Percentiles rank a stretch among this genome's conserved stretches.
Evolutionary conservation across 2,797 vertebrate species (phyloP).

Genomic region (Leontopithecus rosalia): DNA sequence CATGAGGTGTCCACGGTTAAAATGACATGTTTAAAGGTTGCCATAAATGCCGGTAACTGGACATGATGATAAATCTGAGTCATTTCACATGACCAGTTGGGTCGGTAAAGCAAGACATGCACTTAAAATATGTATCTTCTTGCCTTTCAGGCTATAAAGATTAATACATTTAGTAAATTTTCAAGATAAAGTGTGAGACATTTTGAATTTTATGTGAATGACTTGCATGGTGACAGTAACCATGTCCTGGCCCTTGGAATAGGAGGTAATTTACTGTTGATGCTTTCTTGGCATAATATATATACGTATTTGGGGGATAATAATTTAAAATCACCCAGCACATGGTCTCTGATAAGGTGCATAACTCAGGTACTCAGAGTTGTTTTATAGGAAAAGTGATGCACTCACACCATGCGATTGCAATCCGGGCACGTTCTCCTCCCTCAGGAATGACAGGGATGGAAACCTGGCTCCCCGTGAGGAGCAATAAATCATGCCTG

Average conservation of each 20-base stretch:
- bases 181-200: constrained; percentile 49
- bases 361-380: not conserved
- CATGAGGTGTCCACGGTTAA: not conserved
- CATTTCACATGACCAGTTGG: not conserved
- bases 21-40: constrained; percentile 59
- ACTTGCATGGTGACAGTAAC: not conserved
- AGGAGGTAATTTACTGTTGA: not conserved
- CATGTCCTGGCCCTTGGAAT: not conserved
- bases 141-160: constrained; percentile 51
- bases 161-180: constrained; percentile 62
- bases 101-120: constrained; percentile 44
- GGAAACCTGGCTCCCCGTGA: not conserved
- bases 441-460: not conserved
- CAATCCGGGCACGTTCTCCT: not conserved
- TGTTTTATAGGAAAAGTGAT: constrained; percentile 33
- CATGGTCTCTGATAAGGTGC: constrained; percentile 24
- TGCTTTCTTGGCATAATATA: constrained; percentile 43
- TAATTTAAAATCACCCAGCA: constrained; percentile 35
- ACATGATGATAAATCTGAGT: constrained; percentile 40
- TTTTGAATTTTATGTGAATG: constrained; percentile 38
- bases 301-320: not conserved
- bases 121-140: constrained; percentile 55
- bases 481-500: not conserved
- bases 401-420: fast-evolving
- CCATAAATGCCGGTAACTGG: not conserved